A percentile compares a stretch with the other conserved stretches of the same genome.
phyloP scores from a whole-genome alignment of 1,140 invertebrate species.

The Drosophila kurseongensis region DNA sequence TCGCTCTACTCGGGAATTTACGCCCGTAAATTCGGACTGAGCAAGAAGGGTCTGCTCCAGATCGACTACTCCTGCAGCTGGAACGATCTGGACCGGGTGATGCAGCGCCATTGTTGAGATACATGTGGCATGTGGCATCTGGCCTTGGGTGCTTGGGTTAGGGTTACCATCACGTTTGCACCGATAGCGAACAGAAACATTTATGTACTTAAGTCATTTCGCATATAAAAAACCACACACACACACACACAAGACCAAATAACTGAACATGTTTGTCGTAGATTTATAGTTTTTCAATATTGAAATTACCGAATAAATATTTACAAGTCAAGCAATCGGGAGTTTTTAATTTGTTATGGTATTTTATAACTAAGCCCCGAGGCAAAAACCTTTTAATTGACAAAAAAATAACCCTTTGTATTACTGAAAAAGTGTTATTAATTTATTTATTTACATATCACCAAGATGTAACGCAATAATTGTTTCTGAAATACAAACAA shows the following conservation, averaged over 20 bases:
- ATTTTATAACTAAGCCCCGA: too few relatives aligned
- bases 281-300: conserved; percentile 25
- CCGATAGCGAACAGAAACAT: conserved; percentile 19
- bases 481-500: too few relatives aligned
- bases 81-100: conserved; percentile 87
- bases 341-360: background rate
- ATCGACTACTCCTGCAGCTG: conserved; percentile 90
- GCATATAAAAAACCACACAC: conserved; percentile 5
- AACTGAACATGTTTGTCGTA: conserved; percentile 47
- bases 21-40: conserved; percentile 86
- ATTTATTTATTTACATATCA: too few relatives aligned
- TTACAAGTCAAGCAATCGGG: background rate
- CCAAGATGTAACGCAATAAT: too few relatives aligned
- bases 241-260: conserved; percentile 39
- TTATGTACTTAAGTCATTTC: conserved; percentile 49
- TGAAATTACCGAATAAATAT: conserved; percentile 34
- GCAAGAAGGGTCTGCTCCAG: conserved; percentile 88
- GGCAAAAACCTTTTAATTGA: too few relatives aligned
- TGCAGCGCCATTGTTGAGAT: conserved; percentile 77
- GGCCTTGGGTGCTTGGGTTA: conserved; percentile 60
- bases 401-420: too few relatives aligned
- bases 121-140: background rate
- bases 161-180: conserved; percentile 51
- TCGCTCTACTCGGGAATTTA: conserved; percentile 83
- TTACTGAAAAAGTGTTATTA: too few relatives aligned